Conservation (phyloP, 1,140 invertebrate species). For the Platorchestia sp. region DNA sequence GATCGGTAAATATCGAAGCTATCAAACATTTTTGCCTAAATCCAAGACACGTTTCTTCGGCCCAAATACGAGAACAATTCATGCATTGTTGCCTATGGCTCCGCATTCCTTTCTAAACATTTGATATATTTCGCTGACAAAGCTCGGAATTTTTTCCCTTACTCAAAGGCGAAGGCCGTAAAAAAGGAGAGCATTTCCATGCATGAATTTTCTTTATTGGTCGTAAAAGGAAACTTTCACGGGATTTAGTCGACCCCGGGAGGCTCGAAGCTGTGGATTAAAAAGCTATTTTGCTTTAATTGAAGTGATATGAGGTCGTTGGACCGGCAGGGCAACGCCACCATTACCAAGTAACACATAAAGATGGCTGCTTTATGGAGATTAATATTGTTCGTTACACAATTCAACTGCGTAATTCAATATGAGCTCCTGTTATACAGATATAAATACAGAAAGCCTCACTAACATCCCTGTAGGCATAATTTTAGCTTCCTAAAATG, state of each 20-base stretch:
- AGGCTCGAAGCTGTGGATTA: not conserved
- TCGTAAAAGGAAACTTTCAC: not conserved
- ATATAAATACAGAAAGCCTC: too few species aligned
- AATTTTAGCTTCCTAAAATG: too few species aligned
- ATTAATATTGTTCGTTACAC: not conserved
- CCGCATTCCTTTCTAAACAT: not conserved
- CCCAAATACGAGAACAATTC: not conserved
- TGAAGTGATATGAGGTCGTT: not conserved
- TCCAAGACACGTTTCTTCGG: not conserved
- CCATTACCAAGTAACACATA: not conserved
- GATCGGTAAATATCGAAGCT: not conserved
- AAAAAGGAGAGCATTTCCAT: constrained; percentile 2
- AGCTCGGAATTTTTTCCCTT: not conserved
- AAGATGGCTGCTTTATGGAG: not conserved
- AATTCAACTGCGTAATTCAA: not conserved
- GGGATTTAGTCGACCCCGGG: not conserved
- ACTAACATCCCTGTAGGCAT: too few species aligned
- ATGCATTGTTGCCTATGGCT: not conserved
- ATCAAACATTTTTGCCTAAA: not conserved
- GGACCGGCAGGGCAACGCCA: not conserved
- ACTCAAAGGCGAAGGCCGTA: not conserved
- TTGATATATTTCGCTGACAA: not conserved
- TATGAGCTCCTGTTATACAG: too few species aligned
- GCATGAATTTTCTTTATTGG: constrained; percentile 39
- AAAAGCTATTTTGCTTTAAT: constrained; percentile 22